phyloP scores from a whole-genome alignment of 2,888 invertebrate species.

The Drosophila anceps region DNA sequence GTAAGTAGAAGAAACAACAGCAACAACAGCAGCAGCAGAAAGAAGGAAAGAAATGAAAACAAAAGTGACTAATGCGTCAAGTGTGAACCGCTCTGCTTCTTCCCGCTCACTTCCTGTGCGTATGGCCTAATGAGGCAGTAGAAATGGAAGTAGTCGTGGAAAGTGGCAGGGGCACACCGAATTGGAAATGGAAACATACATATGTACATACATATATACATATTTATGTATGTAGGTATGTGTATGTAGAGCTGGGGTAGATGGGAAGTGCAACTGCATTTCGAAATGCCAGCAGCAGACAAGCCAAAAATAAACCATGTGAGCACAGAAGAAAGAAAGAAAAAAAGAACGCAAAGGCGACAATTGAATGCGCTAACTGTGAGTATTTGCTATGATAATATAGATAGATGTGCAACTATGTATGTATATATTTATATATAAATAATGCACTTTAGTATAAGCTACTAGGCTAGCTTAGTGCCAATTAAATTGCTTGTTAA shows the following conservation, averaged over 20 bases:
- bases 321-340: background rate
- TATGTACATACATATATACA: background rate
- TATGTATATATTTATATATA: background rate
- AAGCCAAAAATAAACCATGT: slow-evolving; percentile 34
- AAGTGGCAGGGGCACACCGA: background rate
- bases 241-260: slow-evolving; percentile 5
- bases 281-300: slow-evolving; percentile 49
- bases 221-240: background rate
- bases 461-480: background rate
- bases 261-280: slow-evolving; percentile 53
- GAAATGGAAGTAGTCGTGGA: slow-evolving; percentile 35
- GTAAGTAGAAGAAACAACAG: slow-evolving; percentile 3
- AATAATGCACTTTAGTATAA: background rate
- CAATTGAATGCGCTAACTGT: slow-evolving; percentile 8
- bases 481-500: background rate
- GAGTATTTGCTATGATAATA: no score
- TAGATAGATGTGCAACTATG: no score
- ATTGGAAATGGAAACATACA: slow-evolving; percentile 11
- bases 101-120: slow-evolving; percentile 77
- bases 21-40: background rate
- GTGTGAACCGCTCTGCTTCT: slow-evolving; percentile 46
- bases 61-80: slow-evolving; percentile 76
- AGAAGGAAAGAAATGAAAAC: slow-evolving; percentile 61
- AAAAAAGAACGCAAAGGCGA: background rate
- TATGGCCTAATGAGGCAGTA: slow-evolving; percentile 75